phyloP scores from a whole-genome alignment of 2,113 vertebrate species.

The Cynopterus brachyotis region DNA sequence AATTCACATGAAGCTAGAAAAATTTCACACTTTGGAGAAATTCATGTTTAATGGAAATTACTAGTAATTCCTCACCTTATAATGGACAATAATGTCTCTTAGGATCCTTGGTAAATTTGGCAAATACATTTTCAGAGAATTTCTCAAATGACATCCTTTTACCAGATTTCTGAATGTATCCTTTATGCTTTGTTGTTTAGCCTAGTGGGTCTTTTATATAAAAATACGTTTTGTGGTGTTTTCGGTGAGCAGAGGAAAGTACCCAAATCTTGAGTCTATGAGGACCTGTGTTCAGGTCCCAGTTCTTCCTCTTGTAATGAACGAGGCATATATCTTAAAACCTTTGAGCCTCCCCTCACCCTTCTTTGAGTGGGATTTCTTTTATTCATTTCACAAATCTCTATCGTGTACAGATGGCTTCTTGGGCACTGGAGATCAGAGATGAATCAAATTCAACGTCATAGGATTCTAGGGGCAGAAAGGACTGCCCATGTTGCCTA shows the following conservation, averaged over 20 bases:
- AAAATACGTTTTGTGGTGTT: neutral
- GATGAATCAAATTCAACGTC: neutral
- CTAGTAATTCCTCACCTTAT: conserved; percentile 30
- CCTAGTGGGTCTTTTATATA: neutral
- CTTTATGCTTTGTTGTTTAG: neutral
- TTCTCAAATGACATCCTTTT: conserved; percentile 27
- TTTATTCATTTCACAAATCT: neutral
- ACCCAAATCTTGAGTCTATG: too few relatives aligned
- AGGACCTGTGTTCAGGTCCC: neutral
- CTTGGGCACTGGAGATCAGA: neutral
- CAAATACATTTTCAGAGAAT: conserved; percentile 40
- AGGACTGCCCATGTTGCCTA: neutral
- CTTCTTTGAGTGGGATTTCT: neutral
- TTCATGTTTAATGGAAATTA: conserved; percentile 48
- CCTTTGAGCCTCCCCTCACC: neutral
- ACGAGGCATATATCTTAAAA: neutral
- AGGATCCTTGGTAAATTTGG: conserved; percentile 19
- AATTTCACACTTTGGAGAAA: conserved; percentile 2
- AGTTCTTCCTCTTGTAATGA: neutral
- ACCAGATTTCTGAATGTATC: neutral
- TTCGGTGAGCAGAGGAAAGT: neutral
- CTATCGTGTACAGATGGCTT: neutral
- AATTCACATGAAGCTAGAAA: neutral
- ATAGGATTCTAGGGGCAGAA: neutral
- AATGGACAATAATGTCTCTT: neutral